Base-by-base conservation (phyloP, 2,113 vertebrate species). In the Sebastes fasciatus region DNA sequence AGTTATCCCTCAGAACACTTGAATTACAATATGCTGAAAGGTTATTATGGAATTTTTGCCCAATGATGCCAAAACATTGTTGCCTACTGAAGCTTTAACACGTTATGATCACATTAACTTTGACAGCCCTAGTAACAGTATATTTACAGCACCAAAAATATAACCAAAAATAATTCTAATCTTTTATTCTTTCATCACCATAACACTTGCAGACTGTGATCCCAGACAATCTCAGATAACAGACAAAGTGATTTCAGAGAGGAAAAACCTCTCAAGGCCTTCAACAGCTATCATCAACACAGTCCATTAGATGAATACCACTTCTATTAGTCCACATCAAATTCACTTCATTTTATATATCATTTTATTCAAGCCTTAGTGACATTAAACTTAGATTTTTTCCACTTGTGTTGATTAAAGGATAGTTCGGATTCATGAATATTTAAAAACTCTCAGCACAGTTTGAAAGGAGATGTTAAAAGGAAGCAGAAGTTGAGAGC, bases 361-460 rank as follows among this genome's bases (percentile, higher is more conserved):
- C 10, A 6, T 57, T 78, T 68, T 26, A 45, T 71, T 71, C 58
- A 57, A 74, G 26, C 54, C 4, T 9, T 2, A 40, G 34, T 7
- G 8, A 64, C 45, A 66, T 51, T 78, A 26, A 79, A 63, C 71
- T 17, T 68, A 23, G 19, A 52, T n/a, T 63, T 63, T 62, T n/a
- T 26, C 3, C 8, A 65, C 5, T 73, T 45, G 21, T 76, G 16
- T 63, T 77, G 57, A 80, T 86, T 70, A 79, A 68, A 69, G 34
- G 9, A 42, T 40, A 34, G 34, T 46, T 83, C 14, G 2, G 45
- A 71, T n/a, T 66, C 9, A 34, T 48, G 52, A 43, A 48, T 61
- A 64, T 74, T 57, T 77, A 3, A 75, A 80, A 60, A 73, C 54
- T 23, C 72, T 66, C n/a, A 55, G 57, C 26, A 69, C 21, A 42